These are phyloP conservation scores for Yasuhikotakia modesta DNA, from an alignment of 2,797 vertebrate genomes.

Conservation along the genomic window DNA sequence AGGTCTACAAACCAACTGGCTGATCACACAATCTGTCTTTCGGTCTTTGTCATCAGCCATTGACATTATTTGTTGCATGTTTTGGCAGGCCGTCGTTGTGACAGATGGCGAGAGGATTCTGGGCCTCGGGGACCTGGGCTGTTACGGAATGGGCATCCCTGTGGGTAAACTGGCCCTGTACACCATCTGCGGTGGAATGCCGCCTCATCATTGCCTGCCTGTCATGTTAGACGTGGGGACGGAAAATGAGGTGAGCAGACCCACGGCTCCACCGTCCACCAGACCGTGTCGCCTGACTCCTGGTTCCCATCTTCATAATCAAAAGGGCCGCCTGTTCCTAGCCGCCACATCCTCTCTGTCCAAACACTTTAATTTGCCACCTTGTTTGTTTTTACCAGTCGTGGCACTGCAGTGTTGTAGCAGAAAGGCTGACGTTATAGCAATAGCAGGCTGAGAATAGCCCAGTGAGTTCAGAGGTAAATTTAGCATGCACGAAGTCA, in stretches of 20 bases:
- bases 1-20: neutral
- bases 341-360: slow-evolving; percentile 6
- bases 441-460: slow-evolving; percentile 25
- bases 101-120: slow-evolving; percentile 97
- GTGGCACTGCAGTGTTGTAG: neutral
- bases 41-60: neutral
- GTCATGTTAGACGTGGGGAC: slow-evolving; percentile 95
- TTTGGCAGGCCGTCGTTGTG: slow-evolving; percentile 88
- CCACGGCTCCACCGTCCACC: neutral
- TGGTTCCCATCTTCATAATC: slow-evolving; percentile 2
- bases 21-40: neutral
- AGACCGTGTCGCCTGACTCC: slow-evolving; percentile 27
- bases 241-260: slow-evolving; percentile 87
- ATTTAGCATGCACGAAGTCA: slow-evolving; percentile 13
- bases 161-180: slow-evolving; percentile 97
- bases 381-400: slow-evolving; percentile 18
- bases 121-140: slow-evolving; percentile 94
- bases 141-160: slow-evolving; percentile 97
- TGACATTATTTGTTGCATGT: neutral
- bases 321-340: slow-evolving; percentile 9
- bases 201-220: slow-evolving; percentile 90
- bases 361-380: neutral
- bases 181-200: slow-evolving; percentile 91
- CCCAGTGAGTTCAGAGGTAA: slow-evolving; percentile 6
- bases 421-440: neutral